Evolutionary conservation across 2,797 vertebrate species (phyloP), one percentile per base, ranked within the genome.

Genomic region (Naso thynnoides): DNA sequence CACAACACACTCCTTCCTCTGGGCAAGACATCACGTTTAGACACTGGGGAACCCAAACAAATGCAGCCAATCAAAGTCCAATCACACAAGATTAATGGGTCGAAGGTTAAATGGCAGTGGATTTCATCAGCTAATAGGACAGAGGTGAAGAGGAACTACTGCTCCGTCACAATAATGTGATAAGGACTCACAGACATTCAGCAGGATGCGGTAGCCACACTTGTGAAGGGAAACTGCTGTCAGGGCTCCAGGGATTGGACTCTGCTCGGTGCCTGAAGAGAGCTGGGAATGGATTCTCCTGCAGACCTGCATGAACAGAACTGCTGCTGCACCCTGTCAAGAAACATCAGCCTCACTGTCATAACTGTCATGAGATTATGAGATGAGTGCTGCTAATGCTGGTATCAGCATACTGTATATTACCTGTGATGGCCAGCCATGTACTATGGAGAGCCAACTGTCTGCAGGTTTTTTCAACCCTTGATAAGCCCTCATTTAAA

Each of bases 261-360:
- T 88, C 29, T 64, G 63, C 15, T 94, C 94, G 9, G 83, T 48
- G 48, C 89, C 73, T 23, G 91, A 83, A 3, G 94, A 93, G 3
- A 92, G 90, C 62, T 87, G 91, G 31, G 94, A 95, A 77, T 96
- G 96, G 81, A 96, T 84, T 86, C 92, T 95, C 79, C 91, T 93
- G 67, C 95, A 96, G 84, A 96, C 54, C 80, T 97, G 96, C 91
- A 97, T 87, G 82, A 96, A 94, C 78, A 98, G 87, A 78, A 94
- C 90, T 0, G 95, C 92, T 47, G 95, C 93, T 2, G 95, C 91
- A 14, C 96, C 95, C 97, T 98, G 83, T 52, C 66, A 74, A 81
- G 14, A 84, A 57, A 85, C 33, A 70, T 23, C 24, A 71, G 9
- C 18, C 18, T 2, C 33, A 69, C 4, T 14, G 9, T 56, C n/a